Evolutionary conservation across 23 tunicate genomes (phyloP).

Genomic region (Botrylloides violaceus): DNA sequence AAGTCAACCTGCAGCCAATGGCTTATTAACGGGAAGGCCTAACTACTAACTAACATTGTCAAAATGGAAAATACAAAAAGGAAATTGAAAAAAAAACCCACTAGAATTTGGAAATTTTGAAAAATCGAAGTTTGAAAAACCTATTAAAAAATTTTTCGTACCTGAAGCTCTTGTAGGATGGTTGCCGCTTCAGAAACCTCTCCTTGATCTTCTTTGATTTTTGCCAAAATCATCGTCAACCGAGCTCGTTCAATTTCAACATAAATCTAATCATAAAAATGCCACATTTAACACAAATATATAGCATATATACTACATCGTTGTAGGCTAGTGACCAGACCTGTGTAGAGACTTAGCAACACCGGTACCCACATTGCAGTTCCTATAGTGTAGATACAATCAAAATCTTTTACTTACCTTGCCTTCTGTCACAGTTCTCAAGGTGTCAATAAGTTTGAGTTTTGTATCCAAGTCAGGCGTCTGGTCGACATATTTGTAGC

Average conservation of each 20-base stretch:
- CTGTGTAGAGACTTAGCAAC: no score
- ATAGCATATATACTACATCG: background rate
- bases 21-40: no score
- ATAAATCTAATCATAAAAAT: constrained; percentile 37
- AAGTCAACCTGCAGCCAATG: no score
- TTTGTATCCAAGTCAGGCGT: constrained; percentile 75
- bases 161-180: constrained; percentile 79
- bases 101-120: no score
- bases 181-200: constrained; percentile 72
- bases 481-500: constrained; percentile 76
- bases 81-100: no score
- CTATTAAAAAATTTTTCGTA: background rate
- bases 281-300: background rate
- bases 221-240: constrained; percentile 73
- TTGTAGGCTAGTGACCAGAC: no score
- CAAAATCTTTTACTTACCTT: constrained; percentile 9
- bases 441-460: constrained; percentile 65
- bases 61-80: no score
- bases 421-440: constrained; percentile 88
- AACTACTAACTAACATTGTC: no score
- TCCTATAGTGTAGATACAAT: background rate
- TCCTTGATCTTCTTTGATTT: constrained; percentile 70
- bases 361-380: no score
- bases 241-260: constrained; percentile 96
- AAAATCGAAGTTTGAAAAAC: no score